Percentiles rank a stretch among this genome's conserved stretches.
Conservation (phyloP, 2,113 vertebrate species). For the Amazona vittata region DNA sequence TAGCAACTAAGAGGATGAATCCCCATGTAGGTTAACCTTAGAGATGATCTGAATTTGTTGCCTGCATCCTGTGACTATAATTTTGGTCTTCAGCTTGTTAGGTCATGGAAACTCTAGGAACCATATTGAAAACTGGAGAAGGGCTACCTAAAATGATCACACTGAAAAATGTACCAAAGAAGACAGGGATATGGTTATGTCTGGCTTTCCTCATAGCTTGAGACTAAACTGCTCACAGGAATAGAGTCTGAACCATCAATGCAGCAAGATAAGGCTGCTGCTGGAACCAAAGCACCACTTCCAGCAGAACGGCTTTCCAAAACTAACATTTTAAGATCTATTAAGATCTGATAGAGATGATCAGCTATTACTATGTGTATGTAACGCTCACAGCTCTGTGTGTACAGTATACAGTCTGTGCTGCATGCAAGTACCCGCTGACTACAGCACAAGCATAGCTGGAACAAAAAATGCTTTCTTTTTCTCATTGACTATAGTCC, state of each 20-base stretch:
- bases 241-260: not conserved
- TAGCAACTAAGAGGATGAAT: not conserved
- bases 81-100: not conserved
- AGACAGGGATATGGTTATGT: not conserved
- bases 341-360: not conserved
- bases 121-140: not conserved
- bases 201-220: not conserved
- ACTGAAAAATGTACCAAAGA: not conserved
- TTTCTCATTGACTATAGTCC: not conserved
- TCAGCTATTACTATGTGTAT: accelerated
- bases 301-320: not conserved
- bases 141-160: not conserved
- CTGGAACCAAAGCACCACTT: not conserved
- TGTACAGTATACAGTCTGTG: too few relatives aligned
- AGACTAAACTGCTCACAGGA: not conserved
- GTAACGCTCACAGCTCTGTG: not conserved
- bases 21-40: not conserved
- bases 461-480: not conserved
- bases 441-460: not conserved
- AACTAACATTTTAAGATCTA: not conserved
- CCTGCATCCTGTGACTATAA: not conserved
- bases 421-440: not conserved
- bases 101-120: not conserved
- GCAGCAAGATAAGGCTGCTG: not conserved
- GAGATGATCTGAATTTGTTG: not conserved